These are phyloP conservation scores for Gymnocypris eckloni DNA, from an alignment of 2,797 vertebrate species.

Conservation along the genomic window DNA sequence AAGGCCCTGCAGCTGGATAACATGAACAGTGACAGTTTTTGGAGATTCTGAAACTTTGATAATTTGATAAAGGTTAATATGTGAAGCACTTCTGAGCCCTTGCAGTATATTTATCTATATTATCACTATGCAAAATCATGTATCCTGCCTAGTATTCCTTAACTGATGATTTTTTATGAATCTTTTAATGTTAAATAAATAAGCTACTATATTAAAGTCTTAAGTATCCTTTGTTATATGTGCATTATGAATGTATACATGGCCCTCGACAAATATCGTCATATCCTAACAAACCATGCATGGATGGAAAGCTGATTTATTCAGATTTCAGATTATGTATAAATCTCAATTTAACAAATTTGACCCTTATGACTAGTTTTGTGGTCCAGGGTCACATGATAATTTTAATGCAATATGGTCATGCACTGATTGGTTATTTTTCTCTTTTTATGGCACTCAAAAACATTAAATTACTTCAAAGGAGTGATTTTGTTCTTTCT, in stretches of 20 bases:
- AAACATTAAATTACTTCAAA: not conserved
- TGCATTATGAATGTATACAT: not conserved
- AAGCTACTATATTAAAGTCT: conserved; percentile 31
- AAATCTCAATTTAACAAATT: not conserved
- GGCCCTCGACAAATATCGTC: not conserved
- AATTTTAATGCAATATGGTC: not conserved
- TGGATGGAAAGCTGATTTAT: not conserved
- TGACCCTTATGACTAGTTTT: not conserved
- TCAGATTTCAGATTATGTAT: not conserved
- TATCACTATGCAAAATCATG: conserved; percentile 51
- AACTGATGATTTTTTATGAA: conserved; percentile 20
- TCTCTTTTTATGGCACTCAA: not conserved
- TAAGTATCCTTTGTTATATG: not conserved
- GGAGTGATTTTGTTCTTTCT: not conserved
- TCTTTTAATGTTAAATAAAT: conserved; percentile 19
- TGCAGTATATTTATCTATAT: conserved; percentile 1
- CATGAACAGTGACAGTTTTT: conserved; percentile 33
- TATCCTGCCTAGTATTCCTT: conserved; percentile 27
- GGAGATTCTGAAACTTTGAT: conserved; percentile 6
- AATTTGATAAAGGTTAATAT: conserved; percentile 21
- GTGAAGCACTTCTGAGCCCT: conserved; percentile 12
- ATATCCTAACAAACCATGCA: not conserved
- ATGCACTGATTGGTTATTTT: not conserved
- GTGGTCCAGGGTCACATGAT: not conserved
- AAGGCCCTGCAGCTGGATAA: conserved; percentile 27